These are phyloP conservation scores for Piscicola geometra DNA, from an alignment of 2,888 invertebrate genomes.

Conservation along the genomic window DNA sequence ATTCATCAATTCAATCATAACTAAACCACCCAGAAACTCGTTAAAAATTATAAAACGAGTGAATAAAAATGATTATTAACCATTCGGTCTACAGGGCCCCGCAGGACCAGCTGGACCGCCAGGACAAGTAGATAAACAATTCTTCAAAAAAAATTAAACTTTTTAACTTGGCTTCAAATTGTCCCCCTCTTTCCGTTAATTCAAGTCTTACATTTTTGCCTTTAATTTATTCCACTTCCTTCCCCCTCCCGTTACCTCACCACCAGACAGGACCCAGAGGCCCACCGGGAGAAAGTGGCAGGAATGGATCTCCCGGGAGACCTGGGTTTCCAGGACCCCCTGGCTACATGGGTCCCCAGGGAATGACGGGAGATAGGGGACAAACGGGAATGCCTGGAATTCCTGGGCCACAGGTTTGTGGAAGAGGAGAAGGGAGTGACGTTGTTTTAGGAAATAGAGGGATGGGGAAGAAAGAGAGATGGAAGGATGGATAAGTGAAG, in stretches of 20 bases:
- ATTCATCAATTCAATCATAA: too few species aligned
- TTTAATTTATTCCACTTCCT: not conserved
- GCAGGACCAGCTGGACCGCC: constrained; percentile 29
- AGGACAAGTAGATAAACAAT: constrained; percentile 29
- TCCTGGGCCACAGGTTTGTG: constrained; percentile 34
- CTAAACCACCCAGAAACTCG: too few species aligned
- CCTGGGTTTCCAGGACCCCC: constrained; percentile 35
- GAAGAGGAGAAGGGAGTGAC: too few species aligned
- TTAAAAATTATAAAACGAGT: too few species aligned
- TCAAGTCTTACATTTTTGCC: not conserved
- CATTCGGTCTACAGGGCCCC: constrained; percentile 31
- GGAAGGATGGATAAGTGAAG: too few species aligned
- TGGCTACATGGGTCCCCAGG: constrained; percentile 33
- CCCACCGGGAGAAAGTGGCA: constrained; percentile 31
- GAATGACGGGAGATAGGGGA: constrained; percentile 34
- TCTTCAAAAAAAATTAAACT: not conserved
- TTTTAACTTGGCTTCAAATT: not conserved
- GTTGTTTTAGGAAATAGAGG: too few species aligned
- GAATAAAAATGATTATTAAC: too few species aligned
- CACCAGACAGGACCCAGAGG: constrained; percentile 34
- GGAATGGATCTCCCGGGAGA: constrained; percentile 29
- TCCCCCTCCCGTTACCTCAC: not conserved
- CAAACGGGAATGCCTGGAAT: constrained; percentile 37
- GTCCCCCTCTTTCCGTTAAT: not conserved
- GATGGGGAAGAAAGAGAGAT: too few species aligned